phyloP scores from a whole-genome alignment of 2,113 vertebrate species.

The Pandion haliaetus region DNA sequence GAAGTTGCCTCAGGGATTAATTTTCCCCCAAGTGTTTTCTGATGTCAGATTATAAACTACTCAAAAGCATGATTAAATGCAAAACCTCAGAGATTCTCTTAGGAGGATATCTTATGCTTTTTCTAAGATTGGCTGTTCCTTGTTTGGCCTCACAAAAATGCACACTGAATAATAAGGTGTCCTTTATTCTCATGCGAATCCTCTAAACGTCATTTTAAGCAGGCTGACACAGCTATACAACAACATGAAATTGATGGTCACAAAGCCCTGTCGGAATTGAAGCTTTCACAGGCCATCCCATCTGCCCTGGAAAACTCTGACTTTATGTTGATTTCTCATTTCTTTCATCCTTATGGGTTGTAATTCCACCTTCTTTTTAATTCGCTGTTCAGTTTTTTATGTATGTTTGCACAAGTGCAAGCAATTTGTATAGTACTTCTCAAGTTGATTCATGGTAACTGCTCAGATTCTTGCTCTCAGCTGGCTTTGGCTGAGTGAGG shows the following conservation, averaged over 20 bases:
- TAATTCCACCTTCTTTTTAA: background rate
- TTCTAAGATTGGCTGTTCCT: background rate
- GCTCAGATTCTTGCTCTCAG: background rate
- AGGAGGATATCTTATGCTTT: background rate
- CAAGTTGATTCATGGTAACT: background rate
- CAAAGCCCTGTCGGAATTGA: background rate
- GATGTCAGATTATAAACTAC: background rate
- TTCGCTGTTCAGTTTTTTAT: background rate
- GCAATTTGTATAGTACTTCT: background rate
- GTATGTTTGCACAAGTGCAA: background rate
- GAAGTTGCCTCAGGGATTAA: background rate
- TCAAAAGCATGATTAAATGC: background rate
- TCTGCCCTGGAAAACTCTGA: background rate
- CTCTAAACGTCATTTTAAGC: constrained; percentile 44
- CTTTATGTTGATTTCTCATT: background rate
- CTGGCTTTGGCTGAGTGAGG: background rate
- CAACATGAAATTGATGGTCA: background rate
- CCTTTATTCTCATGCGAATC: background rate
- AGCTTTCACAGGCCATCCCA: background rate
- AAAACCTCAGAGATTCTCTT: background rate
- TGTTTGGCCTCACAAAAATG: background rate
- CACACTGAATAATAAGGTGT: background rate
- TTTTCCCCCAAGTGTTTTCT: background rate
- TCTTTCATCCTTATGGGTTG: background rate
- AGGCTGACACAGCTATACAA: constrained; percentile 15